Conservation (phyloP, 1,140 invertebrate genomes). For the Zophobas atratus region DNA sequence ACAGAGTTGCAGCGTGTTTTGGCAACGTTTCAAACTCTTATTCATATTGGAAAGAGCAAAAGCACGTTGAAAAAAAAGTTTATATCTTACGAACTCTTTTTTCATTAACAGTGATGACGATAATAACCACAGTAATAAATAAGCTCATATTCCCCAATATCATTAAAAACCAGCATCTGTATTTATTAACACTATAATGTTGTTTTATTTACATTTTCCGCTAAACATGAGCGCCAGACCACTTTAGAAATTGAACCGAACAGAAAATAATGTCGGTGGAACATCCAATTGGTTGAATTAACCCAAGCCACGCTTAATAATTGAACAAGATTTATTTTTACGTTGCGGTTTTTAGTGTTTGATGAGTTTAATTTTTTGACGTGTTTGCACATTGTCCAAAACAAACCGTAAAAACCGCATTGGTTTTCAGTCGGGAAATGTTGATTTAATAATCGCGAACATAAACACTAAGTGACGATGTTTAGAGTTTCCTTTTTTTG, state of each 20-base stretch:
- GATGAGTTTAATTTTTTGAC: background rate
- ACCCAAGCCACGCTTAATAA: slow-evolving; percentile 23
- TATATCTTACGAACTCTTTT: too few species aligned
- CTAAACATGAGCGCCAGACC: background rate
- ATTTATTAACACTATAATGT: background rate
- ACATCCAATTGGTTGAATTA: slow-evolving; percentile 15
- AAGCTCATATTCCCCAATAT: too few species aligned
- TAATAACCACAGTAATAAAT: too few species aligned
- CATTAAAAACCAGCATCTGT: background rate
- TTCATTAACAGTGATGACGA: too few species aligned
- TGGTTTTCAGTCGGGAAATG: slow-evolving; percentile 4
- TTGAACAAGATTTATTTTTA: slow-evolving; percentile 33
- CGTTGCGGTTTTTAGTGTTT: background rate
- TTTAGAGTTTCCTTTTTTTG: background rate
- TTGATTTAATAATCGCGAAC: slow-evolving; percentile 22
- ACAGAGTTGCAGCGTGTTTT: background rate
- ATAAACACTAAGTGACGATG: background rate
- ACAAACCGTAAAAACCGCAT: slow-evolving; percentile 26
- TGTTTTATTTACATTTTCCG: background rate
- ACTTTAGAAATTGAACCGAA: slow-evolving; percentile 23
- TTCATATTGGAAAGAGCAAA: background rate
- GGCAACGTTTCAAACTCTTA: slow-evolving; percentile 6
- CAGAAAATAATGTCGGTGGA: slow-evolving; percentile 2
- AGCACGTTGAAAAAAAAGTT: background rate
- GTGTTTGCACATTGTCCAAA: slow-evolving; percentile 9